Evolutionary conservation across 2,113 vertebrate genomes (phyloP), one percentile per base, ranked within the genome.

Genomic region (Microcebus tavaratra): DNA sequence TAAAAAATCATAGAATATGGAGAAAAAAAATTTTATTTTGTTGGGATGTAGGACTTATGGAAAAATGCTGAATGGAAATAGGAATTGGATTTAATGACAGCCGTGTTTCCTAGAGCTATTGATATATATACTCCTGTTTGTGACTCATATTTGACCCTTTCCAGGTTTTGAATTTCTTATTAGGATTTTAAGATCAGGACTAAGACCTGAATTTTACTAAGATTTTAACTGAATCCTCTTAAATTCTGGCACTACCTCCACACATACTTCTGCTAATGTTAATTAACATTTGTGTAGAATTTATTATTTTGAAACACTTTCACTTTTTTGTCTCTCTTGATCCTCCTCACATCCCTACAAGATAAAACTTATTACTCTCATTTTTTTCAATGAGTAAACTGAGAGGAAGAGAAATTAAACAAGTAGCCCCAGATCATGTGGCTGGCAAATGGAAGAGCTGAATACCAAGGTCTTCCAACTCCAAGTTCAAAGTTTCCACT

Each of bases 401-500:
- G 18, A 79, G 45, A 25, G 23, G 10, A 73, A 92, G 34, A 90
- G 45, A 96, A 83, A 59, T 96, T 91, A 79, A 89, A 78, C 75
- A 87, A 84, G 15, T 88, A 91, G 36, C 39, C 67, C 34, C 65
- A 90, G 39, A 83, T 76, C 57, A 83, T 18, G 70, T 0, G 23
- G 61, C 39, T 82, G 79, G 39, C 31, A 76, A 82, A 68, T 21
- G 25, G 50, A 90, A 93, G 87, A 83, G 36, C 31, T 53, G 42
- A 91, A 82, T 83, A 70, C 1, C 25, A 29, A 86, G 6, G 53
- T 92, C 85, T 94, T 91, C 82, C 61, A 50, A 70, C 68, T 97
- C 70, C 48, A 80, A 79, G 63, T 87, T 93, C 86, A 79, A 93
- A 93, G 53, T 91, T 96, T 91, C 73, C 75, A 86, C 87, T 97